These are phyloP conservation scores for Tauraco hartlaubi DNA, from an alignment of 2,797 vertebrate genomes.

Conservation along the genomic window DNA sequence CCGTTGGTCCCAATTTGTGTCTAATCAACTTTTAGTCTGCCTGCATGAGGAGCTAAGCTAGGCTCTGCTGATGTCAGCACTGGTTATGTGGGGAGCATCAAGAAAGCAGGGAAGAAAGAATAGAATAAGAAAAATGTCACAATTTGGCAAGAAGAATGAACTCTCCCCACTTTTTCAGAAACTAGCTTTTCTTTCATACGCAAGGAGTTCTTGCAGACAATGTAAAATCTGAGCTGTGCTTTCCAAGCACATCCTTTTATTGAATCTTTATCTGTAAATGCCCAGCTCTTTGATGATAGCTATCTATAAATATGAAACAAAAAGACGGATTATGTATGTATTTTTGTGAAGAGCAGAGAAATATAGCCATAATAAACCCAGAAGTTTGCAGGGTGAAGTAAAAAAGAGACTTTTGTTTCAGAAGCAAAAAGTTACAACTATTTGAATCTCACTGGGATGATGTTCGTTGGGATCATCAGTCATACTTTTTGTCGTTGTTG, in stretches of 20 bases:
- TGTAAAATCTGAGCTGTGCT: neutral
- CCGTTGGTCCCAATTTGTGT: neutral
- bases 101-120: neutral
- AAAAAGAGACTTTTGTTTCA: neutral
- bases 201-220: neutral
- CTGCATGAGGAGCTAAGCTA: neutral
- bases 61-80: neutral
- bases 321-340: neutral
- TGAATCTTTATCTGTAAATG: neutral
- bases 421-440: neutral
- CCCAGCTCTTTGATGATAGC: neutral
- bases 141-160: neutral
- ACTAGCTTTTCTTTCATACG: neutral
- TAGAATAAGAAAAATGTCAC: neutral
- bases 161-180: neutral
- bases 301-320: neutral
- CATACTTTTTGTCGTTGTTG: constrained; percentile 40
- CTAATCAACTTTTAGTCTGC: neutral
- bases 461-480: constrained; percentile 27
- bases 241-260: neutral
- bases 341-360: constrained; percentile 31
- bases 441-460: constrained; percentile 18
- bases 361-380: neutral
- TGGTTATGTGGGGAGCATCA: neutral
- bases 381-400: neutral